A percentile compares a stretch with the other conserved stretches of the same genome.
Evolutionary conservation across 2,888 invertebrate species (phyloP).

Genomic region (Holacanthella duospinosa): DNA sequence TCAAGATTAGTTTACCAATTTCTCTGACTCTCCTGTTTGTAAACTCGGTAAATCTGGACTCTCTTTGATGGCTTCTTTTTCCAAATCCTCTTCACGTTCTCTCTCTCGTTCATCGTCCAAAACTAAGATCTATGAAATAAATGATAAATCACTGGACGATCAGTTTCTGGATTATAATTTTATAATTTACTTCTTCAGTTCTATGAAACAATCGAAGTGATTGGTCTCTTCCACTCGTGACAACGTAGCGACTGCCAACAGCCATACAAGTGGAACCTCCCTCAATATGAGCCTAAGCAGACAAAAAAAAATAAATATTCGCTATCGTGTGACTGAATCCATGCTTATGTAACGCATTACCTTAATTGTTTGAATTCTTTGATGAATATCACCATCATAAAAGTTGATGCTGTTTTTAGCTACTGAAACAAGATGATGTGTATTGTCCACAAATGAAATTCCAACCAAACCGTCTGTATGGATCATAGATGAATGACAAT

Average conservation of each 20-base stretch:
- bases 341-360: slow-evolving; percentile 50
- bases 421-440: slow-evolving; percentile 85
- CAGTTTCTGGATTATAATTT: neutral
- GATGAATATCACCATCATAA: slow-evolving; percentile 91
- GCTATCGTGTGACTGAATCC: neutral
- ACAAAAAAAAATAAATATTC: no score
- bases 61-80: slow-evolving; percentile 50
- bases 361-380: slow-evolving; percentile 76
- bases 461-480: slow-evolving; percentile 91
- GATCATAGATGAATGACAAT: slow-evolving; percentile 87
- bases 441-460: slow-evolving; percentile 76
- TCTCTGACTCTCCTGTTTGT: slow-evolving; percentile 77
- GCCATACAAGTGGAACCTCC: slow-evolving; percentile 35
- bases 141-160: neutral
- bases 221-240: slow-evolving; percentile 48
- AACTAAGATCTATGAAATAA: slow-evolving; percentile 75
- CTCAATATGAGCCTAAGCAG: slow-evolving; percentile 31
- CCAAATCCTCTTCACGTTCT: slow-evolving; percentile 60
- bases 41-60: slow-evolving; percentile 55
- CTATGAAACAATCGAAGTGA: slow-evolving; percentile 50
- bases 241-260: slow-evolving; percentile 59
- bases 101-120: slow-evolving; percentile 81
- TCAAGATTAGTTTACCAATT: slow-evolving; percentile 53
- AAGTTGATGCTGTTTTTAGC: slow-evolving; percentile 92
- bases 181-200: slow-evolving; percentile 43